A percentile compares a stretch with the other conserved stretches of the same genome.
phyloP scores from a whole-genome alignment of 1,140 invertebrate species.

The Pogonomyrmex californicus region DNA sequence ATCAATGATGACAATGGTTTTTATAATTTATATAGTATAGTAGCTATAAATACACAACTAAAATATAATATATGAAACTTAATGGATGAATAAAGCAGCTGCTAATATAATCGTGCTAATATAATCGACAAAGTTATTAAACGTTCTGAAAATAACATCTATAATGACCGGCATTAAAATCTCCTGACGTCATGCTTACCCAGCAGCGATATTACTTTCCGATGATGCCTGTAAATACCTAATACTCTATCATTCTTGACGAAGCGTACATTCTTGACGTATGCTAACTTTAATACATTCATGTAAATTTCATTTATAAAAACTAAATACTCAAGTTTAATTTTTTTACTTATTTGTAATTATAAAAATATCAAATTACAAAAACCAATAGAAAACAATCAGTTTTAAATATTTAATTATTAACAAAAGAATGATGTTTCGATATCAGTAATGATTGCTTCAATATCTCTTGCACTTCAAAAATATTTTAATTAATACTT shows the following conservation, averaged over 20 bases:
- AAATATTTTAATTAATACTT: background rate
- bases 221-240: constrained; percentile 34
- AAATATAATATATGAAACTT: constrained; percentile 1
- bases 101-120: background rate
- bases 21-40: background rate
- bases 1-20: background rate
- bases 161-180: constrained; percentile 63
- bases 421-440: background rate
- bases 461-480: background rate
- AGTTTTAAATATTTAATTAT: background rate
- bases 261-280: constrained; percentile 3
- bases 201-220: constrained; percentile 60
- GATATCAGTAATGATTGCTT: background rate
- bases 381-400: no score
- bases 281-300: background rate
- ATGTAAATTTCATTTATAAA: background rate
- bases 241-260: constrained; percentile 8
- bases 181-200: constrained; percentile 53
- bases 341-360: background rate
- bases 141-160: constrained; percentile 54
- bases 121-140: constrained; percentile 30
- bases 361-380: no score
- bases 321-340: background rate
- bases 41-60: background rate
- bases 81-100: background rate